phyloP scores from a whole-genome alignment of 2,797 vertebrate species.

The Intellagama lesueurii region DNA sequence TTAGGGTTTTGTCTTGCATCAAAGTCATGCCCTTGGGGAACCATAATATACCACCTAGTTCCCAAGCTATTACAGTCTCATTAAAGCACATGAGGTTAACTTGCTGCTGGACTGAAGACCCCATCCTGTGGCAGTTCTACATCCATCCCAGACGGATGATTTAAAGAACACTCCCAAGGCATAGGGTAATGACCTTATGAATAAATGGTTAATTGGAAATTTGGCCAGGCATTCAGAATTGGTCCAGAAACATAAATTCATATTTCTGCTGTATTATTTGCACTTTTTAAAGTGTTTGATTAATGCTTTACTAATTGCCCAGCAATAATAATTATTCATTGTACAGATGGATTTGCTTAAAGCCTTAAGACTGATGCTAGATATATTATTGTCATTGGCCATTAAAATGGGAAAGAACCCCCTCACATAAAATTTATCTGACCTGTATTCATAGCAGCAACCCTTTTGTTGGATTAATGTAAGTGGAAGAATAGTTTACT shows the following conservation, averaged over 20 bases:
- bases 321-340: conserved; percentile 38
- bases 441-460: not conserved
- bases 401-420: conserved; percentile 19
- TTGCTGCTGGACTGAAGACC: not conserved
- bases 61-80: not conserved
- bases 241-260: conserved; percentile 27
- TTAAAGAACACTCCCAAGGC: not conserved
- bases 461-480: not conserved
- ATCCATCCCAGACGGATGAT: not conserved
- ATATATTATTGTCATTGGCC: conserved; percentile 26
- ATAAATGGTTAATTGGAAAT: conserved; percentile 31
- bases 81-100: too few species aligned
- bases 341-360: conserved; percentile 31
- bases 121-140: not conserved
- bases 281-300: conserved; percentile 27
- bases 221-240: conserved; percentile 23
- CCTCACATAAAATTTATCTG: not conserved
- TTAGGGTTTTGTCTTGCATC: not conserved
- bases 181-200: conserved; percentile 11
- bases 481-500: not conserved
- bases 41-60: not conserved
- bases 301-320: conserved; percentile 38
- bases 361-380: conserved; percentile 13
- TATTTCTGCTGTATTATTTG: conserved; percentile 31
- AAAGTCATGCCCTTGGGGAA: too few species aligned